Base-by-base conservation (phyloP, 2,797 vertebrate species). In the Danio kyathit region DNA sequence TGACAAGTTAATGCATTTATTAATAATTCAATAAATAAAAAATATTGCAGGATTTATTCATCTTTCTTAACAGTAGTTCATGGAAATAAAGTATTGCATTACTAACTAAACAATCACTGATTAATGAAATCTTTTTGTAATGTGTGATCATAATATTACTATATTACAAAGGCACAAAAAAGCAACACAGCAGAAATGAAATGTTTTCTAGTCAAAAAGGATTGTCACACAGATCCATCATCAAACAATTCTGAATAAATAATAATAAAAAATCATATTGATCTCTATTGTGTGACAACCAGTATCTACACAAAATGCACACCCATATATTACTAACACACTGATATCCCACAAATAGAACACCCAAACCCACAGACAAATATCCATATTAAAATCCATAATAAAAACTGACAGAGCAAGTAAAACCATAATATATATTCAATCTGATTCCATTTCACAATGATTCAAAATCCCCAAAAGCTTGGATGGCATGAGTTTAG, bases 391-490 rank as follows among this genome's bases (percentile, higher is more conserved):
- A 2, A 71, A 71, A 41, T 4, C 7, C 46, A 48, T 48, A 59
- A 14, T 0, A 43, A 73, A 59, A 29, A 43, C 5, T 21, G 11
- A 17, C 29, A 43, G 51, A 57, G 13, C 12, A 59, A 46, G 48
- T 10, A 29, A 57, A 61, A 40, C 17, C 6, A 57, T 61, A 19
- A 57, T 17, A 60, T 61, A 40, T 74, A 74, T 60, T 60, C 8
- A 29, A 59, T 59, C 41, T 29, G 70, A 46, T 7, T 14, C 7
- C 19, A 9, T 56, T 71, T 43, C 4, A 72, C 13, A 43, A 19
- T 1, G 12, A 57, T 21, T 21, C 29, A 14, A 57, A 44, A 56
- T n/a, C 52, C 63, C n/a, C 4, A 8, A 44, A 72, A 57, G 2
- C 0, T 57, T 8, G 13, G 38, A 56, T 43, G 17, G 38, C 11